These are phyloP conservation scores for Griposia aprilina DNA, from an alignment of 2,888 invertebrate genomes.

Conservation along the genomic window DNA sequence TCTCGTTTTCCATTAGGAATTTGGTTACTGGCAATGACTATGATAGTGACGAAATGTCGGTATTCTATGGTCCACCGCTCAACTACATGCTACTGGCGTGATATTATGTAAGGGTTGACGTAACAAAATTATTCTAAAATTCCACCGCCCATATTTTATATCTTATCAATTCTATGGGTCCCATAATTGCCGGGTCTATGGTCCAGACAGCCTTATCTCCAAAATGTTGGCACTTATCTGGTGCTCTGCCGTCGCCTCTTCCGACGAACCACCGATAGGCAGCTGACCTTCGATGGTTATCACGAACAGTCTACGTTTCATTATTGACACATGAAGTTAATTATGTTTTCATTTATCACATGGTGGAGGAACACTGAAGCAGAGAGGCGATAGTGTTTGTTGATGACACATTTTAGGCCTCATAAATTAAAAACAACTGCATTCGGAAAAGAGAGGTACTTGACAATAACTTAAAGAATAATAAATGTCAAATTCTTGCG, in stretches of 20 bases:
- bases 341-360: constrained; percentile 18
- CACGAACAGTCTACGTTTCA: constrained; percentile 15
- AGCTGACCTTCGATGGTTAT: constrained; percentile 56
- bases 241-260: constrained; percentile 8
- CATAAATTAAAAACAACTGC: background rate
- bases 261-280: constrained; percentile 42
- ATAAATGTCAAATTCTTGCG: background rate
- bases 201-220: constrained; percentile 20
- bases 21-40: too few relatives aligned
- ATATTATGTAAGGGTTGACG: background rate
- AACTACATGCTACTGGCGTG: background rate
- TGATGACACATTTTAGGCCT: background rate
- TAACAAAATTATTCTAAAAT: background rate
- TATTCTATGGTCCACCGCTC: too few relatives aligned
- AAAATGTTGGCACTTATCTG: constrained; percentile 47
- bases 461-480: background rate
- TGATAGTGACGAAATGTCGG: too few relatives aligned
- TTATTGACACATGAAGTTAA: constrained; percentile 32
- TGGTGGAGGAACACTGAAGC: constrained; percentile 1
- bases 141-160: background rate
- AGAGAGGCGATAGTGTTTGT: background rate
- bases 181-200: constrained; percentile 3
- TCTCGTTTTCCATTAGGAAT: background rate
- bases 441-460: background rate
- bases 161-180: constrained; percentile 21